These are phyloP conservation scores for Zoanthus gigantus DNA, from an alignment of 92 coral and sea anemone genomes.

Conservation along the genomic window DNA sequence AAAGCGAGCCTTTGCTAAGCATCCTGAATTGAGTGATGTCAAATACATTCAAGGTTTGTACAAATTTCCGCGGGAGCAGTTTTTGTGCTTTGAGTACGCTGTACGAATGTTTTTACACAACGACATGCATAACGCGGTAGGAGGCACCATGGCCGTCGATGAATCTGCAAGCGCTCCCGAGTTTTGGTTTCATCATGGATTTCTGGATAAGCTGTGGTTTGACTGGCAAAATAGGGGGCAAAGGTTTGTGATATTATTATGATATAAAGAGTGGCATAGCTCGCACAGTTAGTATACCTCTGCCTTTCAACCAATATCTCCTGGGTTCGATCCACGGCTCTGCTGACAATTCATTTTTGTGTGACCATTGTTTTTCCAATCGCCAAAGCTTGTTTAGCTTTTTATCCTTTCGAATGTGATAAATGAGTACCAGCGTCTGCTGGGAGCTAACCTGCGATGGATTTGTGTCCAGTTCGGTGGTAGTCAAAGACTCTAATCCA, in stretches of 20 bases:
- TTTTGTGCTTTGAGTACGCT: constrained; percentile 64
- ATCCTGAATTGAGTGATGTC: background rate
- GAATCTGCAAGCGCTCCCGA: constrained; percentile 88
- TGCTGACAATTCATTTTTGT: too few relatives aligned
- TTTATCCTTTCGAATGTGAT: too few relatives aligned
- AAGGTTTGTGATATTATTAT: constrained; percentile 15
- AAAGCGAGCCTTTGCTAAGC: constrained; percentile 8
- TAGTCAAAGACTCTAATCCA: too few relatives aligned
- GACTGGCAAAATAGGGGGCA: constrained; percentile 91
- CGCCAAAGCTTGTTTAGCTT: too few relatives aligned
- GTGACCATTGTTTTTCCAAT: too few relatives aligned
- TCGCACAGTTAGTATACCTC: background rate
- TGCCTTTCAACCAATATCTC: too few relatives aligned
- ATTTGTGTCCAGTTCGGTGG: too few relatives aligned
- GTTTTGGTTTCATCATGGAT: constrained; percentile 93
- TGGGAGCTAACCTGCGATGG: too few relatives aligned
- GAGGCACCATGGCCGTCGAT: constrained; percentile 81
- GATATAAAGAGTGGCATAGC: background rate
- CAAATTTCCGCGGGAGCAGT: constrained; percentile 52
- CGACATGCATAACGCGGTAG: constrained; percentile 83
- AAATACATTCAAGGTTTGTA: background rate
- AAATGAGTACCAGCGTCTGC: too few relatives aligned
- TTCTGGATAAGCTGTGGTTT: constrained; percentile 94
- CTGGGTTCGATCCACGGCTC: too few relatives aligned
- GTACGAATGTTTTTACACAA: constrained; percentile 73